Evolutionary conservation across 2,113 vertebrate species (phyloP).

Genomic region (Stictonetta naevosa): DNA sequence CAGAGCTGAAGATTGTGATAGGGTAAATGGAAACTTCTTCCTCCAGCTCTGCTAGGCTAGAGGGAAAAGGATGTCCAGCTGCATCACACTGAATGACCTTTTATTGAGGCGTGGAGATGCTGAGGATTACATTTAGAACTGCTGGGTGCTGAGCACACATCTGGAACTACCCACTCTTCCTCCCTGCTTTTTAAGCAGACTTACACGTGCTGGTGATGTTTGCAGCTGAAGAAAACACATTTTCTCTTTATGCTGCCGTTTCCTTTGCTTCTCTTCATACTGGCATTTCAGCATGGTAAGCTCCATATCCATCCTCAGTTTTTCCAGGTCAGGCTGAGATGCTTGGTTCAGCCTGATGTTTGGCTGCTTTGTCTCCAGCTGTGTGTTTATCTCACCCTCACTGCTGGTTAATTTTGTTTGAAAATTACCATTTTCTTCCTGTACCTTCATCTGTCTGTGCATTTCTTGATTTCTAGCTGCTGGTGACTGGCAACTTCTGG

Average conservation of each 20-base stretch:
- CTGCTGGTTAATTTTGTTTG: background rate
- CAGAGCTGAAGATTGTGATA: background rate
- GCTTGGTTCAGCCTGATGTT: background rate
- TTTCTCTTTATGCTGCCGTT: background rate
- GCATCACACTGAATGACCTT: background rate
- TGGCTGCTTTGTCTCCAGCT: background rate
- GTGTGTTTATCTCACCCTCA: background rate
- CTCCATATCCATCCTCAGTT: background rate
- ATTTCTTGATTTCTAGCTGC: background rate
- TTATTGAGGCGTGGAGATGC: background rate
- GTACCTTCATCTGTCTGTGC: background rate
- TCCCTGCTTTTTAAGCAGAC: background rate
- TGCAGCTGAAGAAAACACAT: background rate
- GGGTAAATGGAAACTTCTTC: background rate
- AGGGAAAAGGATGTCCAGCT: background rate
- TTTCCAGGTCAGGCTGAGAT: background rate
- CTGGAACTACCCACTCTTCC: background rate
- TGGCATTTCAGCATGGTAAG: background rate
- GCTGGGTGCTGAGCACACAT: background rate
- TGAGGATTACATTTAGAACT: background rate
- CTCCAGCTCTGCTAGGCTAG: background rate
- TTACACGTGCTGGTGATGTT: background rate
- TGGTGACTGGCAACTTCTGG: background rate
- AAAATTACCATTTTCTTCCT: background rate
- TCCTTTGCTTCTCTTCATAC: background rate